Base-by-base conservation (phyloP, 1,140 invertebrate species). In the Drosophila truncata region DNA sequence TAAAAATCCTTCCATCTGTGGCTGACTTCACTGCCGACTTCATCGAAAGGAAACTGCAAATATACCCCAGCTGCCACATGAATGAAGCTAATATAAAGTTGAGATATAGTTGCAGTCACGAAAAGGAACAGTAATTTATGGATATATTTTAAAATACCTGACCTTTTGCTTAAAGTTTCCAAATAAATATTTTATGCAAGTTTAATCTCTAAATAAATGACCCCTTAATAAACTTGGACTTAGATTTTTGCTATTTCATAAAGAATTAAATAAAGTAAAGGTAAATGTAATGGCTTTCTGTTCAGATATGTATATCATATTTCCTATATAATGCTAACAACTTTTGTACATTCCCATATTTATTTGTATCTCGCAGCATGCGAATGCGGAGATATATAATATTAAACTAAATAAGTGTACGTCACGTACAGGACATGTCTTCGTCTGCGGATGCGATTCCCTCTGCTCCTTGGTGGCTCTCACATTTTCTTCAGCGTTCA, bases 401-500 rank as follows among this genome's bases (percentile, higher is more conserved):
- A 79, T 80, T 74, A 62, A 80, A 64, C 77, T 67, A 80, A 80
- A 79, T 79, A 79, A 80, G 78, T 78, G 66, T 50, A 71, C 62
- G 78, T 79, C 78, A 80, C 78, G 78, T 80, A 74, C 74, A 76
- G 71, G 71, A 70, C 62, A 62, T 44, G 74, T 66, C 63, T 57
- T 44, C 74, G 64, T 62, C 69, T 72, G 71, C 11, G 52, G 69
- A 70, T 72, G 41, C 47, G 47, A 27, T 60, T 57, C 46, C 37
- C 27, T 31, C n/a, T 11, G 41, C 41, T 39, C 11, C 50, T 35
- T 35, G 7, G 18, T 33, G 35, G 37, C 35, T 13, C 57, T 49
- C 14, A 23, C 50, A 39, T 67, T 55, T 55, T 54, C 57, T 62
- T 18, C 29, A n/a, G n/a, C n/a, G 41, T n/a, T 35, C n/a, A 18